These are phyloP conservation scores for Acanthurus tractus DNA, from an alignment of 2,797 vertebrate genomes.

Conservation along the genomic window DNA sequence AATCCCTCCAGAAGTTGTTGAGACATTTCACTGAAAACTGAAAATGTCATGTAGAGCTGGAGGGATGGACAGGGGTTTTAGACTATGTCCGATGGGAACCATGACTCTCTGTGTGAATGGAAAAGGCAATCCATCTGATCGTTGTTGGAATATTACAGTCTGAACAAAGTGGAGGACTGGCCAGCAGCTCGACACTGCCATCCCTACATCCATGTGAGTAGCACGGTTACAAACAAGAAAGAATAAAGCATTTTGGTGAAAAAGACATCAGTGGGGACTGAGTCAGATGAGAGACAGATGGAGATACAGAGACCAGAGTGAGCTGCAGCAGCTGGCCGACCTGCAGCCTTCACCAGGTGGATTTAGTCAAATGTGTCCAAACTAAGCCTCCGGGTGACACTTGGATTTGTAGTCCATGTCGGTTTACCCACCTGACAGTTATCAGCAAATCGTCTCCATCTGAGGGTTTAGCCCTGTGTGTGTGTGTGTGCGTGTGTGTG, in stretches of 20 bases:
- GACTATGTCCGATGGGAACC: background rate
- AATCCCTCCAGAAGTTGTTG: no score
- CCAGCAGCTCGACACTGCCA: background rate
- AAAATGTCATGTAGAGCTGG: no score
- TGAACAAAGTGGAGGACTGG: background rate
- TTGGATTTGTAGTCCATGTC: slow-evolving; percentile 46
- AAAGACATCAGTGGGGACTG: background rate
- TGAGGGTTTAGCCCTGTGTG: slow-evolving; percentile 19
- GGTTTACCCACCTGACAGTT: slow-evolving; percentile 43
- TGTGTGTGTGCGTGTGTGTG: slow-evolving; percentile 5
- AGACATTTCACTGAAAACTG: no score
- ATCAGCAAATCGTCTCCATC: slow-evolving; percentile 48
- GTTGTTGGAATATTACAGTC: background rate
- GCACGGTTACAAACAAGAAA: background rate
- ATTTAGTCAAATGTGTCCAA: slow-evolving; percentile 52
- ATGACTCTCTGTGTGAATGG: no score
- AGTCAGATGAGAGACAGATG: slow-evolving; percentile 17
- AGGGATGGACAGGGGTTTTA: background rate
- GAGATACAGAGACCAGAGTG: slow-evolving; percentile 17
- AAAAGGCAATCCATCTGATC: background rate
- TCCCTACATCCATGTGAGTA: background rate
- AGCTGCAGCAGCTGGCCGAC: slow-evolving; percentile 22
- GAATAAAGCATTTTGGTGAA: background rate
- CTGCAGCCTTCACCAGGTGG: slow-evolving; percentile 43
- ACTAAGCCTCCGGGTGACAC: slow-evolving; percentile 41